Percentiles rank a stretch among this genome's conserved stretches.
phyloP scores from a whole-genome alignment of 2,888 invertebrate genomes.

The Lochmaea capreae region DNA sequence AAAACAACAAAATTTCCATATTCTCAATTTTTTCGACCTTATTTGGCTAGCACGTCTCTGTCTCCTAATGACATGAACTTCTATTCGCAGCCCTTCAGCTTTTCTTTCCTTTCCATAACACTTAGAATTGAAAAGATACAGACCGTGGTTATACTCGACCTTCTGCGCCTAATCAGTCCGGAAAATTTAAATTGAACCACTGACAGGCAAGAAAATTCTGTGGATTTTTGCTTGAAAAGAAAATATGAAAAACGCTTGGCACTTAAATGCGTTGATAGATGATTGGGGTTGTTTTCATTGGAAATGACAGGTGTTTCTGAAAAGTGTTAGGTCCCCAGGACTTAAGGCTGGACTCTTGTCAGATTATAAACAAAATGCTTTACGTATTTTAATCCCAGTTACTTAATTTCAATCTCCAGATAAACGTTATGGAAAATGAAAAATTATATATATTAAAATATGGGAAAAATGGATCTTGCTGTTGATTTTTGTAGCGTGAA shows the following conservation, averaged over 20 bases:
- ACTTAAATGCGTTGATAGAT: slow-evolving; percentile 40
- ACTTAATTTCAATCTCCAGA: too few relatives aligned
- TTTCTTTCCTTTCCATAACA: slow-evolving; percentile 35
- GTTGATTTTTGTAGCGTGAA: too few relatives aligned
- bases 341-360: slow-evolving; percentile 6
- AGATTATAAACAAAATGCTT: not conserved
- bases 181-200: slow-evolving; percentile 41
- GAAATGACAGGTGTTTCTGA: slow-evolving; percentile 36
- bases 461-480: too few relatives aligned
- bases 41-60: slow-evolving; percentile 24
- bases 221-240: slow-evolving; percentile 35
- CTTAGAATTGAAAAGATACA: slow-evolving; percentile 41
- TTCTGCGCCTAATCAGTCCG: slow-evolving; percentile 43
- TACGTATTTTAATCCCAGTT: too few relatives aligned
- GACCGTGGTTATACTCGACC: slow-evolving; percentile 41
- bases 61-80: slow-evolving; percentile 38
- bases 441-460: too few relatives aligned
- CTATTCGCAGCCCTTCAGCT: slow-evolving; percentile 32
- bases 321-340: slow-evolving; percentile 13
- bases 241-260: slow-evolving; percentile 33
- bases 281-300: slow-evolving; percentile 35
- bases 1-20: too few relatives aligned
- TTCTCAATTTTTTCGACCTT: not conserved
- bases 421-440: too few relatives aligned
- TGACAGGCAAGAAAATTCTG: slow-evolving; percentile 37